Base-by-base conservation (phyloP, 2,888 invertebrate species). In the Amaurobius ferox region DNA sequence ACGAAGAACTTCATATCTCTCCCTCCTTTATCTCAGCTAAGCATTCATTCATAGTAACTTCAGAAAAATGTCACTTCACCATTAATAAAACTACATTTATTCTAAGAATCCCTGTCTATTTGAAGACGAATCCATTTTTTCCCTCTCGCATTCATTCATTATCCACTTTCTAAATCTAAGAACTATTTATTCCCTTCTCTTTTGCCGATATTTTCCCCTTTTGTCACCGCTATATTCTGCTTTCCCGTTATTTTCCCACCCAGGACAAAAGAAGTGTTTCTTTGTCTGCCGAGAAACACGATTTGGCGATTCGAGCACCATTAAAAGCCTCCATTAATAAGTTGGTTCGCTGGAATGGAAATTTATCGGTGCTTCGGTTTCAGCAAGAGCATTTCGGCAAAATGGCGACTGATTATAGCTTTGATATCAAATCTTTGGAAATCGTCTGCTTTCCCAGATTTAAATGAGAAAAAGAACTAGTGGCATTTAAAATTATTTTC, bases 261-360 rank as follows among this genome's bases (percentile, higher is more conserved):
- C 13, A 61, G 61, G 29, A 71, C 71, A 68, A 78, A 78, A 68
- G 70, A 35, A 70, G 67, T 35, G 70, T 40, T 70, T 61, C 61
- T 79, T 79, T 72, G 32, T 79, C 66, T 48, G 44, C 28, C 32
- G n/a, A n/a, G n/a, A 13, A 70, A 62, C 44, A 71, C 62, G 64
- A 44, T 71, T 70, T 44, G 55, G 30, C 39, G 29, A 64, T 70
- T 30, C 55, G 55, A 40, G 61, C 16, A 26, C 62, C 70, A 79
- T 71, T 71, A 66, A 79, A 79, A 79, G 64, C 13, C 62, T 30
- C 35, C 79, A 64, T 64, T 64, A 64, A 64, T 79, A 79, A 39
- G 62, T 62, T 35, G 32, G 16, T 44, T 44, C 44, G 44, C 9
- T 44, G 23, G 55, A 55, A 55, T 55, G 23, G 55, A 55, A 55